These are phyloP conservation scores for Epinephelus awoara DNA, from an alignment of 2,797 vertebrate species.

Conservation along the genomic window DNA sequence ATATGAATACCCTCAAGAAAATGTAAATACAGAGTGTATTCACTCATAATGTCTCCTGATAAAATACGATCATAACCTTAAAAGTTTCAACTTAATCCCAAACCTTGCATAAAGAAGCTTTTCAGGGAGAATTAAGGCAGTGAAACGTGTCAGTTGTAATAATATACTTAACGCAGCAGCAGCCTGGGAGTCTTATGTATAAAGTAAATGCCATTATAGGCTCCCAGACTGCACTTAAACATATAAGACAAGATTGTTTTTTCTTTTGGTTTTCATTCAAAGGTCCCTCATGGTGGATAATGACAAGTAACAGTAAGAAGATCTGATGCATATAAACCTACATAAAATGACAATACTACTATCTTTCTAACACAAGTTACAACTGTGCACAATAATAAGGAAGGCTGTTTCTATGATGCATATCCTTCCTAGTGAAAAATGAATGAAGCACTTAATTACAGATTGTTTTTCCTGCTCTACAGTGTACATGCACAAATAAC, in stretches of 20 bases:
- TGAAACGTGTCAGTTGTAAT: conserved; percentile 19
- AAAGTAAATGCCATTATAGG: conserved; percentile 47
- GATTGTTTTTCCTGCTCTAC: conserved; percentile 29
- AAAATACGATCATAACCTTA: not conserved
- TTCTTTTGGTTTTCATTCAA: conserved; percentile 52
- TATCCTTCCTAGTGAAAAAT: conserved; percentile 21
- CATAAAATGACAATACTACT: conserved; percentile 16
- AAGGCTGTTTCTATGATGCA: conserved; percentile 12
- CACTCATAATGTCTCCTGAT: conserved; percentile 1
- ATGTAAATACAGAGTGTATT: not conserved
- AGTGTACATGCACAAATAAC: conserved; percentile 36
- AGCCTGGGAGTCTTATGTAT: conserved; percentile 13
- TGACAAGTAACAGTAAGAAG: conserved; percentile 9
- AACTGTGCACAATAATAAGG: conserved; percentile 9
- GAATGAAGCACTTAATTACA: conserved; percentile 43
- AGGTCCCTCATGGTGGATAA: conserved; percentile 37
- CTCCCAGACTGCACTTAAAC: conserved; percentile 12
- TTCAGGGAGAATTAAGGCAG: conserved; percentile 12
- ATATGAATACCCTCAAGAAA: not conserved
- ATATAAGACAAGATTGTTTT: conserved; percentile 11
- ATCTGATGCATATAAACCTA: conserved; percentile 4
- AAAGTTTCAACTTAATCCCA: not conserved
- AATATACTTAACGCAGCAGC: conserved; percentile 3
- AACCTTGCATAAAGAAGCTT: conserved; percentile 6
- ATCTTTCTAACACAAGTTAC: not conserved